phyloP scores from a whole-genome alignment of 1,140 invertebrate genomes.

The Diploscapter pachys region DNA sequence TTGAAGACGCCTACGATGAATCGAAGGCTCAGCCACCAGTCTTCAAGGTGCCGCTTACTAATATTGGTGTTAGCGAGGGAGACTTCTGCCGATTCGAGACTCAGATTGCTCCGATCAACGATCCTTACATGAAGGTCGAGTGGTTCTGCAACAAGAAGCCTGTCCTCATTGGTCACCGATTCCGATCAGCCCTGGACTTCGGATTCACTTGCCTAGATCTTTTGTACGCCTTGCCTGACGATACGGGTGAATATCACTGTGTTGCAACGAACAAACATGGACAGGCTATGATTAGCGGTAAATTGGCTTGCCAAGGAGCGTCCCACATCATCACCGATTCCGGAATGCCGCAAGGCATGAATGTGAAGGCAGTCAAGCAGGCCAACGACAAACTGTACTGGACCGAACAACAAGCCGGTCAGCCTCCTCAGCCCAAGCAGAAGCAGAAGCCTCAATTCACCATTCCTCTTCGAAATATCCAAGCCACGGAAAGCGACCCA shows the following conservation, averaged over 20 bases:
- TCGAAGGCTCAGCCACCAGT: constrained; percentile 44
- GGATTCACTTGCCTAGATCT: constrained; percentile 93
- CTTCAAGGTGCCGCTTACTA: constrained; percentile 50
- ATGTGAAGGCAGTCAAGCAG: constrained; percentile 46
- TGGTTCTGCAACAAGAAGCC: constrained; percentile 95
- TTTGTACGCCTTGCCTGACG: constrained; percentile 84
- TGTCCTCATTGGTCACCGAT: constrained; percentile 86
- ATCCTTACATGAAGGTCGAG: constrained; percentile 92
- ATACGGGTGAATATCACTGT: constrained; percentile 92
- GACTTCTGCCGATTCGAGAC: constrained; percentile 93
- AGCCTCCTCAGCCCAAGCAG: constrained; percentile 26
- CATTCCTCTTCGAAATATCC: constrained; percentile 48
- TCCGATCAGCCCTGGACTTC: constrained; percentile 85
- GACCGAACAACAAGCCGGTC: constrained; percentile 24
- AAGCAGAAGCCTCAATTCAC: constrained; percentile 54
- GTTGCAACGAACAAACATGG: constrained; percentile 60
- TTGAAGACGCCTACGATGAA: constrained; percentile 53
- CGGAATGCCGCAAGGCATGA: constrained; percentile 53
- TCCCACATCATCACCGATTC: constrained; percentile 52
- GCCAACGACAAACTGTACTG: constrained; percentile 50
- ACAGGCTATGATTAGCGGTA: constrained; percentile 49
- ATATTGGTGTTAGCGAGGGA: constrained; percentile 75
- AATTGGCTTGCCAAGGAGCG: constrained; percentile 51
- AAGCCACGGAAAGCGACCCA: constrained; percentile 52
- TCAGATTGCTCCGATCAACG: constrained; percentile 77